These are phyloP conservation scores for Magallana angulata DNA, from an alignment of 1,140 invertebrate species.

Conservation along the genomic window DNA sequence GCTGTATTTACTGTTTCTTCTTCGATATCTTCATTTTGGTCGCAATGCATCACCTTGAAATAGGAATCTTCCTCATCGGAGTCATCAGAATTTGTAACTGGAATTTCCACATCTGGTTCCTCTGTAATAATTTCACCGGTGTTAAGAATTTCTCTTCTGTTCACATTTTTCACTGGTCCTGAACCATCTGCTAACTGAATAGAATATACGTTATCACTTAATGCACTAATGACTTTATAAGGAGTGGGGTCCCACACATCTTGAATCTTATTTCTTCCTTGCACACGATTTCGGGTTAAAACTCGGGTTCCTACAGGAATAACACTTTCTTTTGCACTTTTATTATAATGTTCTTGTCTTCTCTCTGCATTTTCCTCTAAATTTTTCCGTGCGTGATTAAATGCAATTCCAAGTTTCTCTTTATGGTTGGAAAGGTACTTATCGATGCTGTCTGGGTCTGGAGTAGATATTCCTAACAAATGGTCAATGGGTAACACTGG, in stretches of 20 bases:
- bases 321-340: not conserved
- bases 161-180: too few species aligned
- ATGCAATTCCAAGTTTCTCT: too few species aligned
- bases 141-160: too few species aligned
- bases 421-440: too few species aligned
- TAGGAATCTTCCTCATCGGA: not conserved
- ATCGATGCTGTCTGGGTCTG: not conserved
- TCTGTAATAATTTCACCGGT: too few species aligned
- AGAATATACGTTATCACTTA: not conserved
- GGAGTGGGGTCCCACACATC: slow-evolving; percentile 12
- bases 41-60: not conserved
- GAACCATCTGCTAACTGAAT: too few species aligned
- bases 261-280: not conserved
- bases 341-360: not conserved
- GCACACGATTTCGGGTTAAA: not conserved
- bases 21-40: not conserved
- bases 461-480: not conserved
- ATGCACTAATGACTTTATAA: not conserved
- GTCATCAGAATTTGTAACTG: too few species aligned
- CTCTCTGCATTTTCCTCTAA: slow-evolving; percentile 19
- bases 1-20: not conserved
- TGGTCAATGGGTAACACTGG: slow-evolving; percentile 30
- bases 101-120: too few species aligned
- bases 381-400: not conserved
- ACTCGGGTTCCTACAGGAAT: slow-evolving; percentile 39